Percentiles rank a stretch among this genome's conserved stretches.
Evolutionary conservation across 92 coral and sea anemone genomes (phyloP).

Genomic region (Porites rus): DNA sequence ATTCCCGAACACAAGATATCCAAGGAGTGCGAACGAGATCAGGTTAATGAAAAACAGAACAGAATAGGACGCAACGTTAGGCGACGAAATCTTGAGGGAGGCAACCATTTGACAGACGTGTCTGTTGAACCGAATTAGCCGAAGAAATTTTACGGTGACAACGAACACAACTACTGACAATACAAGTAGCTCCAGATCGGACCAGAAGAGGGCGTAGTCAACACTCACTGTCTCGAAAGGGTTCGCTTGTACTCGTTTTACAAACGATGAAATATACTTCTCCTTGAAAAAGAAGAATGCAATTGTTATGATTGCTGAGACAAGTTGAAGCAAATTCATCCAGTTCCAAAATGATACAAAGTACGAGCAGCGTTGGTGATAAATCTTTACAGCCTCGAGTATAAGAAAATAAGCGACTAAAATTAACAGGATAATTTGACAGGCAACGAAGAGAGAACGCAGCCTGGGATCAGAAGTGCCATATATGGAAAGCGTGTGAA

Average conservation of each 20-base stretch:
- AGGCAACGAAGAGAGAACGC: slow-evolving; percentile 58
- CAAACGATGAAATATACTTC: slow-evolving; percentile 82
- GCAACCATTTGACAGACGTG: slow-evolving; percentile 93
- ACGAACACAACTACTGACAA: slow-evolving; percentile 83
- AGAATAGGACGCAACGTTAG: slow-evolving; percentile 67
- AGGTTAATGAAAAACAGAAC: slow-evolving; percentile 76
- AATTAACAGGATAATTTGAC: slow-evolving; percentile 76
- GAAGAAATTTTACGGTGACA: slow-evolving; percentile 82
- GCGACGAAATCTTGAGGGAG: slow-evolving; percentile 66
- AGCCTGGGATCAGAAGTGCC: slow-evolving; percentile 56
- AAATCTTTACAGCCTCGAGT: slow-evolving; percentile 72
- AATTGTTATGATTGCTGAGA: slow-evolving; percentile 72
- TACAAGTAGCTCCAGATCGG: slow-evolving; percentile 74
- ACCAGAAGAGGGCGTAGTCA: slow-evolving; percentile 87
- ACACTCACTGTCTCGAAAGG: slow-evolving; percentile 87
- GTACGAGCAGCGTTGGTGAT: slow-evolving; percentile 74
- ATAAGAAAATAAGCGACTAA: slow-evolving; percentile 78
- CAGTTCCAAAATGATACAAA: slow-evolving; percentile 94
- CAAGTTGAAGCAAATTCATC: slow-evolving; percentile 83
- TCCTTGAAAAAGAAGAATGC: slow-evolving; percentile 85
- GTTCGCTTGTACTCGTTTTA: slow-evolving; percentile 79
- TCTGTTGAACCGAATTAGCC: slow-evolving; percentile 85
- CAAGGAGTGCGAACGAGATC: slow-evolving; percentile 72
- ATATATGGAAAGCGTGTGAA: slow-evolving; percentile 83
- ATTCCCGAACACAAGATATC: slow-evolving; percentile 72